Base-by-base conservation (phyloP, 2,888 invertebrate species). In the Ormyrus nitidulus region DNA sequence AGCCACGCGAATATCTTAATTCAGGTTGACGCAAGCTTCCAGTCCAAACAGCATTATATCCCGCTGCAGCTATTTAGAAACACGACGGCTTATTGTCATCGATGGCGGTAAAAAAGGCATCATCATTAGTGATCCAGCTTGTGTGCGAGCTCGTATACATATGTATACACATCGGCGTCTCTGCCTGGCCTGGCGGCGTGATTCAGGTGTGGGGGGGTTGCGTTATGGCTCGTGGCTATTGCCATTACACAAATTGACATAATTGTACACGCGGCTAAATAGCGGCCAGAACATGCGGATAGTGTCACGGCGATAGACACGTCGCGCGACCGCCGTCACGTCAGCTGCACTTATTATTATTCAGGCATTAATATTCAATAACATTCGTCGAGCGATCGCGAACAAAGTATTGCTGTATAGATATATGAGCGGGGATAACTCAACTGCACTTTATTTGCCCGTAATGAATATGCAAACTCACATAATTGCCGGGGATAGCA, bases 351-450 rank as follows among this genome's bases (percentile, higher is more conserved):
- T 73, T 79, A 69, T 78, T 69, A 69, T 79, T 74, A 74, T 79
- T 79, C 69, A 13, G 51, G 1, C 66, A 69, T 79, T 64, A 69
- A 79, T 79, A 79, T 74, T 74, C 62, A 69, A 79, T 79, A 74
- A 79, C 46, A 64, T 34, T 65, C 58, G 65, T n/a, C 13, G 75
- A 61, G 34, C 6, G 68, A 76, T 68, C 68, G 61, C 13, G 13
- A 62, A 74, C 62, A 49, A 56, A 65, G 73, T 59, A 2, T 2
- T 48, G 48, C 7, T 44, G 10, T 46, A 51, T 54, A 68, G 51
- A 4, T 54, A 13, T 53, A n/a, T 19, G 10, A 34, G 34, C 34
- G 34, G 34, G 34, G 34, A 34, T 9, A 51, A 44, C 65, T 64
- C 19, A 34, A 5, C 44, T 49, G 66, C 51, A 66, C 70, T 77